These are phyloP conservation scores for Luidia sarsii DNA, from an alignment of 53 echinoderm and acorn worm species.

Conservation along the genomic window DNA sequence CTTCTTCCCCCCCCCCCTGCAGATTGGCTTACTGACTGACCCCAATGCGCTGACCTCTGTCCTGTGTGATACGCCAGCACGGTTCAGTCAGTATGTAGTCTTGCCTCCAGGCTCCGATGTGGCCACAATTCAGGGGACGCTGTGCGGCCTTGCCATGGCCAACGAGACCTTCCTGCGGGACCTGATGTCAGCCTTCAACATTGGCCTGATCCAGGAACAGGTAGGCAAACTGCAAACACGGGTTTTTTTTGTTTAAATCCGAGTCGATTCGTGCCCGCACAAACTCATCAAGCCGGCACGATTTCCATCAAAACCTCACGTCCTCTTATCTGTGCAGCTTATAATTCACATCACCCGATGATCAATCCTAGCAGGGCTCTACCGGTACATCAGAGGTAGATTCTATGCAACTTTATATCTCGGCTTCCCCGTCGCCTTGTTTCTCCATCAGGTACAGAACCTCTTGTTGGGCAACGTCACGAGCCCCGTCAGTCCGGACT, in stretches of 20 bases:
- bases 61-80: slow-evolving; percentile 17
- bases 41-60: slow-evolving; percentile 5
- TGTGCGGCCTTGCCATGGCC: slow-evolving; percentile 27
- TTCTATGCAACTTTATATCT: too few species aligned
- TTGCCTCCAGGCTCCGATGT: slow-evolving; percentile 15
- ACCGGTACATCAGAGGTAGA: too few species aligned
- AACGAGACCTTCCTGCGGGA: slow-evolving; percentile 18
- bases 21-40: slow-evolving; percentile 9
- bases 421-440: too few species aligned
- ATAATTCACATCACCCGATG: too few species aligned
- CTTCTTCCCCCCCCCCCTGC: too few species aligned
- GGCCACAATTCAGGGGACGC: slow-evolving; percentile 18
- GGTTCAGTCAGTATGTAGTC: slow-evolving; percentile 7
- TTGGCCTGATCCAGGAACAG: slow-evolving; percentile 9
- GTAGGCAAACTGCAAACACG: neutral
- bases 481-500: neutral
- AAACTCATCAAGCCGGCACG: too few species aligned
- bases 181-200: slow-evolving; percentile 12
- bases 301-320: too few species aligned
- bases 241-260: too few species aligned
- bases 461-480: neutral
- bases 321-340: too few species aligned
- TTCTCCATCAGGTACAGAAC: slow-evolving; percentile 29
- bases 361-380: too few species aligned
- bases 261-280: too few species aligned